Conservation (phyloP, 2,888 invertebrate genomes). For the Clunio marinus region DNA sequence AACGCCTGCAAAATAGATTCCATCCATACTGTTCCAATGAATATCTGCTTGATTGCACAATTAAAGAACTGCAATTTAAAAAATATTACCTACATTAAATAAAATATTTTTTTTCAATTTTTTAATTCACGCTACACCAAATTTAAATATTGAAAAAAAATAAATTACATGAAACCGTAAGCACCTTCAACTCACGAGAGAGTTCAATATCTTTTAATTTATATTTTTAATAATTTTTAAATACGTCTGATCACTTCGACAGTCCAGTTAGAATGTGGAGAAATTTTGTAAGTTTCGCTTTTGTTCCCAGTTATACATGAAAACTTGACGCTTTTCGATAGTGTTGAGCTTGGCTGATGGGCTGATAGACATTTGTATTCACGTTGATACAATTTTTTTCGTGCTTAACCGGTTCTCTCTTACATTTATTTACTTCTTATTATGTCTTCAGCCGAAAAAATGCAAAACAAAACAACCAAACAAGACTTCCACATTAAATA, state of each 20-base stretch:
- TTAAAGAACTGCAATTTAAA: neutral
- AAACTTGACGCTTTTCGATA: constrained; percentile 6
- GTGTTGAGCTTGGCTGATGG: neutral
- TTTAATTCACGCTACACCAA: neutral
- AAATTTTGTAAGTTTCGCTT: constrained; percentile 15
- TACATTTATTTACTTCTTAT: no score
- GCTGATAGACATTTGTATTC: neutral
- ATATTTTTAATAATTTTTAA: neutral
- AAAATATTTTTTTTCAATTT: neutral
- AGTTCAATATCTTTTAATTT: neutral
- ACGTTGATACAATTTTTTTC: neutral
- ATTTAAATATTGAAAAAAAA: neutral
- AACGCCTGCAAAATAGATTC: constrained; percentile 37
- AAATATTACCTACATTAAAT: neutral
- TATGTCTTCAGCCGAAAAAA: no score
- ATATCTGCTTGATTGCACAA: neutral
- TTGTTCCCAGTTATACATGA: neutral
- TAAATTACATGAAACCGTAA: no score
- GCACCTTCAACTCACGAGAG: neutral
- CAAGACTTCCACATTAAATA: no score
- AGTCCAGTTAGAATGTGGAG: constrained; percentile 37
- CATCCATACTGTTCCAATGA: constrained; percentile 19
- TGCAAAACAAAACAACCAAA: no score
- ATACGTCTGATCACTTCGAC: constrained; percentile 22
- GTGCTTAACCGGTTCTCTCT: constrained; percentile 7